phyloP scores from a whole-genome alignment of 2,797 vertebrate species.

The Phoebastria nigripes region DNA sequence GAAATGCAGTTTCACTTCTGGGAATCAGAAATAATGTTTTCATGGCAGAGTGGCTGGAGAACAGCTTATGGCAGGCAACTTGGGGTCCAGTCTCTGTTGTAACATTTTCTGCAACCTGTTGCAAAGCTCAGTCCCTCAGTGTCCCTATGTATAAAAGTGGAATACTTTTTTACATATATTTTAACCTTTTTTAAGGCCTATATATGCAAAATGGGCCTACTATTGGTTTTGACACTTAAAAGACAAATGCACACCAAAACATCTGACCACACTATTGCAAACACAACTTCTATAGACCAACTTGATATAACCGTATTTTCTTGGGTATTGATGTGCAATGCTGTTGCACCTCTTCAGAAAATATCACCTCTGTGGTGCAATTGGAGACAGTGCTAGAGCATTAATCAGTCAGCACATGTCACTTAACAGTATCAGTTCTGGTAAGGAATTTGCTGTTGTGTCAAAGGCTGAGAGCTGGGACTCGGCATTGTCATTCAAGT shows the following conservation, averaged over 20 bases:
- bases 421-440: background rate
- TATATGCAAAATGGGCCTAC: background rate
- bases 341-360: background rate
- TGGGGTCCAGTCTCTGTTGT: background rate
- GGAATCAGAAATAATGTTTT: background rate
- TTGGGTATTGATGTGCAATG: background rate
- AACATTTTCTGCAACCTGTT: background rate
- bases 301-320: background rate
- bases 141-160: background rate
- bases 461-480: background rate
- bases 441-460: background rate
- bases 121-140: background rate
- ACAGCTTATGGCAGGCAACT: background rate
- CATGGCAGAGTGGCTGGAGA: background rate
- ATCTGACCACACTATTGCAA: background rate
- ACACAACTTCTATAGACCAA: background rate
- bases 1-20: background rate
- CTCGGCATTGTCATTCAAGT: background rate
- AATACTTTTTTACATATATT: background rate
- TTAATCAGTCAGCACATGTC: background rate
- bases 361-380: background rate
- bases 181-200: background rate
- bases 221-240: background rate
- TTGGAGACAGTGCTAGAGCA: background rate
- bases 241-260: background rate